These are phyloP conservation scores for Neostethus bicornis DNA, from an alignment of 2,797 vertebrate genomes.

Conservation along the genomic window DNA sequence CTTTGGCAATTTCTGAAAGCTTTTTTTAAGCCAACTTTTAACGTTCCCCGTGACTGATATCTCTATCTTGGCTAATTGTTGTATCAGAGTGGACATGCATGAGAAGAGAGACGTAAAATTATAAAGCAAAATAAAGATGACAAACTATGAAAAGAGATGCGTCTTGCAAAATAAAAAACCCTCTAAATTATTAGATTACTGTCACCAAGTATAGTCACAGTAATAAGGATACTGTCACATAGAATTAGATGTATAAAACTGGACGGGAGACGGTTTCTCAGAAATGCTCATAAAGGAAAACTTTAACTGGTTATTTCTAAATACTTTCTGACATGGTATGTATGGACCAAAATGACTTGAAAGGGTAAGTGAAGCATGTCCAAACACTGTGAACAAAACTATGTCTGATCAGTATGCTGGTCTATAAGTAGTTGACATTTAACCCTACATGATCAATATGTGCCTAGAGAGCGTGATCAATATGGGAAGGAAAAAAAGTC, in stretches of 20 bases:
- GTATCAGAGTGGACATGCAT: slow-evolving; percentile 11
- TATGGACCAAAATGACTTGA: slow-evolving; percentile 3
- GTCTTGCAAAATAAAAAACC: slow-evolving; percentile 44
- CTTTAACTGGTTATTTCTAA: slow-evolving; percentile 16
- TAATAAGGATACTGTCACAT: slow-evolving; percentile 57
- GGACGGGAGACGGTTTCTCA: slow-evolving; percentile 34
- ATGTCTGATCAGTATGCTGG: slow-evolving; percentile 7
- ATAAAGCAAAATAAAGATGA: slow-evolving; percentile 32
- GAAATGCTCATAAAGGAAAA: slow-evolving; percentile 35
- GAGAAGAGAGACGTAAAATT: slow-evolving; percentile 9
- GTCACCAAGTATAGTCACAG: slow-evolving; percentile 46
- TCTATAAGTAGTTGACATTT: slow-evolving; percentile 25
- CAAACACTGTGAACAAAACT: slow-evolving; percentile 10
- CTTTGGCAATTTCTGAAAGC: no score
- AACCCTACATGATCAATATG: slow-evolving; percentile 26
- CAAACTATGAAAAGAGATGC: slow-evolving; percentile 42
- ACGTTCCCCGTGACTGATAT: slow-evolving; percentile 16
- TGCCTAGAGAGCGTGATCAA: slow-evolving; percentile 16
- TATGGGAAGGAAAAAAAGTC: slow-evolving; percentile 21
- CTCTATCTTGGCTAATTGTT: slow-evolving; percentile 6
- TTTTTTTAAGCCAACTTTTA: slow-evolving; percentile 2
- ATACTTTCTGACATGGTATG: slow-evolving; percentile 41
- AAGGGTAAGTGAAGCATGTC: slow-evolving; percentile 5
- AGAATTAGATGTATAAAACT: slow-evolving; percentile 48
- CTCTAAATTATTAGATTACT: slow-evolving; percentile 57